These are phyloP conservation scores for Trilocha varians DNA, from an alignment of 2,888 invertebrate species.

Conservation along the genomic window DNA sequence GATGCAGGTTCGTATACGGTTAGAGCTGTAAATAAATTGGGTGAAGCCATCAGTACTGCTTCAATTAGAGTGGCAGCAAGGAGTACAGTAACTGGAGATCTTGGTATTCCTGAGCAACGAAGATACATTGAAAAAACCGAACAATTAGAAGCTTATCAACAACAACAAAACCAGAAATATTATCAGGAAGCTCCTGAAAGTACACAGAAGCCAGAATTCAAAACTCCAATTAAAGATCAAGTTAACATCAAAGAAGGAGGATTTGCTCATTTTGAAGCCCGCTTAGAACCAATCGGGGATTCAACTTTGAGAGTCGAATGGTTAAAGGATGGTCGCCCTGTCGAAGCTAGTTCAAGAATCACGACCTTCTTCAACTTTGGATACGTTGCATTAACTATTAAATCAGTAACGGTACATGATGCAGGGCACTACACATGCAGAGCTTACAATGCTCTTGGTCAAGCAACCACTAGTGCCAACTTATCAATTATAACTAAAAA, in stretches of 20 bases:
- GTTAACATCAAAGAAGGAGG: conserved; percentile 90
- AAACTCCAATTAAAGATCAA: conserved; percentile 91
- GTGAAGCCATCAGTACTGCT: conserved; percentile 91
- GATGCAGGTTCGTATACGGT: conserved; percentile 96
- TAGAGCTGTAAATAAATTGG: conserved; percentile 91
- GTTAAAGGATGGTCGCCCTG: conserved; percentile 91
- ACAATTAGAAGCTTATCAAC: conserved; percentile 91
- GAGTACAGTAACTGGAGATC: conserved; percentile 88
- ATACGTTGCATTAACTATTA: conserved; percentile 94
- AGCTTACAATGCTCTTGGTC: conserved; percentile 89
- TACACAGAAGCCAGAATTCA: conserved; percentile 87
- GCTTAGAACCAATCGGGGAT: conserved; percentile 94
- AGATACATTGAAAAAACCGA: conserved; percentile 93
- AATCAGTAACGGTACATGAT: conserved; percentile 91
- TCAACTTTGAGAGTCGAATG: conserved; percentile 92
- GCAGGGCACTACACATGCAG: conserved; percentile 91
- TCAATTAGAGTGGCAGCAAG: conserved; percentile 82
- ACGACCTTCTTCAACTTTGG: conserved; percentile 96
- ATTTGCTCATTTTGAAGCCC: conserved; percentile 96
- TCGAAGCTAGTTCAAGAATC: conserved; percentile 94
- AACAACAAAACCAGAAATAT: conserved; percentile 85
- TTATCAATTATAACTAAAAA: conserved; percentile 88
- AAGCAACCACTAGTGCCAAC: conserved; percentile 87
- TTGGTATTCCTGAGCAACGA: conserved; percentile 92
- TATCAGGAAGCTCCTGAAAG: conserved; percentile 87